These are phyloP conservation scores for Caenorhabditis sinica DNA, from an alignment of 2,888 invertebrate species.

Conservation along the genomic window DNA sequence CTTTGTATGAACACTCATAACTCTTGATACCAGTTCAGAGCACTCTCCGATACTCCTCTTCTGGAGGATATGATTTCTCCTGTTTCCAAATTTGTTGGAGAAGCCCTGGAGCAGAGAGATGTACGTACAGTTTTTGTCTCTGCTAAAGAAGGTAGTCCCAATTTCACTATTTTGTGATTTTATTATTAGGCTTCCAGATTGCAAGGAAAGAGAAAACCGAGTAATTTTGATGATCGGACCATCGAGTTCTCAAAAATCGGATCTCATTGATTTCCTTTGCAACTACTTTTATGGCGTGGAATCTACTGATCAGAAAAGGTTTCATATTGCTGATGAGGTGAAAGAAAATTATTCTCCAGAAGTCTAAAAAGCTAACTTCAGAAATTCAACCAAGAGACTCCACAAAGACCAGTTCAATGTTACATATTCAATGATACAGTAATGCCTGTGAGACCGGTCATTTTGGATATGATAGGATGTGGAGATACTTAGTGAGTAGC, in stretches of 20 bases:
- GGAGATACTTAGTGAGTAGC: slow-evolving; percentile 66
- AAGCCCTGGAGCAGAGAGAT: slow-evolving; percentile 72
- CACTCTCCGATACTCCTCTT: slow-evolving; percentile 66
- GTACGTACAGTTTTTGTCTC: slow-evolving; percentile 75
- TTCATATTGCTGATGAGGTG: slow-evolving; percentile 77
- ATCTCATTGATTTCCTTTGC: slow-evolving; percentile 77
- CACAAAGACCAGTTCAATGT: slow-evolving; percentile 72
- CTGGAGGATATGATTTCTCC: slow-evolving; percentile 66
- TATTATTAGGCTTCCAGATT: slow-evolving; percentile 63
- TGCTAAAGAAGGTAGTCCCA: slow-evolving; percentile 68
- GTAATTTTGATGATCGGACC: slow-evolving; percentile 75
- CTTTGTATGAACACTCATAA: slow-evolving; percentile 2
- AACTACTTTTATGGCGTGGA: slow-evolving; percentile 77
- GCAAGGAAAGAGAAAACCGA: slow-evolving; percentile 68
- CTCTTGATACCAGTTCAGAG: slow-evolving; percentile 24
- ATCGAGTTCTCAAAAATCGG: slow-evolving; percentile 70
- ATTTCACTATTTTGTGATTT: neutral
- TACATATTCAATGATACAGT: slow-evolving; percentile 77
- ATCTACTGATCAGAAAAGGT: slow-evolving; percentile 61
- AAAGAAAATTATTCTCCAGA: neutral
- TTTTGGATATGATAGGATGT: slow-evolving; percentile 76
- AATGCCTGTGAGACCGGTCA: slow-evolving; percentile 71
- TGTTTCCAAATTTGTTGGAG: slow-evolving; percentile 75
- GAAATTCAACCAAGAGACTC: slow-evolving; percentile 75
- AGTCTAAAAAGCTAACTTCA: too few relatives aligned